These are phyloP conservation scores for Beaufortia kweichowensis DNA, from an alignment of 2,113 vertebrate genomes.

Conservation along the genomic window DNA sequence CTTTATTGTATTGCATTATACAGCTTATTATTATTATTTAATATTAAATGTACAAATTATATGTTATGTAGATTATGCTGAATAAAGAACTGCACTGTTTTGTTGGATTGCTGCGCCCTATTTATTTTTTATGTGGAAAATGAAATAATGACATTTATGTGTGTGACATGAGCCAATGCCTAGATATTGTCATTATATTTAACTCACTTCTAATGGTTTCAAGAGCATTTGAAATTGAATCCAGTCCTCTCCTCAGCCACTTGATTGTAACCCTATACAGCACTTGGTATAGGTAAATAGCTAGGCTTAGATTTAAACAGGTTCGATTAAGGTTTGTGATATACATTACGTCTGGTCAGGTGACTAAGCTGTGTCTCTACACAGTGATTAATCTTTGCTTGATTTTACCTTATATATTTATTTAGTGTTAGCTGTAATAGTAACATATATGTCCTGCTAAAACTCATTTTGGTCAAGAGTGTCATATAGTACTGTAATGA, in stretches of 20 bases:
- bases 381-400: not conserved
- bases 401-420: not conserved
- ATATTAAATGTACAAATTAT: not conserved
- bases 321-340: conserved; percentile 46
- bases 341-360: conserved; percentile 30
- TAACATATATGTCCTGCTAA: not conserved
- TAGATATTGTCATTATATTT: no score
- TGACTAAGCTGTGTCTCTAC: not conserved
- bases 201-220: conserved; percentile 21
- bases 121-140: not conserved
- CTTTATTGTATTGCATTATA: not conserved
- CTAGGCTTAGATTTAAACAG: conserved; percentile 43
- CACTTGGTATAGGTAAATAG: conserved; percentile 27
- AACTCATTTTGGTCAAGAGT: not conserved
- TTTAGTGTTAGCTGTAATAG: not conserved
- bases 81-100: not conserved
- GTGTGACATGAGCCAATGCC: no score
- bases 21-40: not conserved
- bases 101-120: not conserved
- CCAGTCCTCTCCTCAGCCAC: conserved; percentile 26
- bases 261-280: conserved; percentile 44
- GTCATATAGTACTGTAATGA: not conserved
- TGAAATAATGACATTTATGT: not conserved
- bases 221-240: conserved; percentile 44
- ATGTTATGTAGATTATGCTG: not conserved